Evolutionary conservation across 35 echinoderm and acorn worm genomes (phyloP).

Genomic region (Lytechinus variegatus): DNA sequence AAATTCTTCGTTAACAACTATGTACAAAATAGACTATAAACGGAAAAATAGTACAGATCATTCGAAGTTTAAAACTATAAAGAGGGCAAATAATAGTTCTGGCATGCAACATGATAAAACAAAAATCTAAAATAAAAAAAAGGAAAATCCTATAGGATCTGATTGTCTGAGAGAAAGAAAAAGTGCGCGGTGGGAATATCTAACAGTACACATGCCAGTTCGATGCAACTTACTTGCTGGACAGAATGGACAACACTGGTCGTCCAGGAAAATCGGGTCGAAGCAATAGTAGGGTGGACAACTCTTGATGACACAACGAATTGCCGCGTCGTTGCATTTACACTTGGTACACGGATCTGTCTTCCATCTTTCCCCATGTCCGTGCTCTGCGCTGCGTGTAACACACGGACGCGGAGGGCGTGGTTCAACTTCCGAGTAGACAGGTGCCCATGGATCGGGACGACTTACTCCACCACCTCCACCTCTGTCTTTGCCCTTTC

Average conservation of each 20-base stretch:
- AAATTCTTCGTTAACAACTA: too few relatives aligned
- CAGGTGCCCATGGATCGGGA: neutral
- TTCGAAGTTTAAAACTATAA: too few relatives aligned
- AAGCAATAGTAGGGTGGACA: constrained; percentile 34
- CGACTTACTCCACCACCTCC: neutral
- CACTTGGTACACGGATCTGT: neutral
- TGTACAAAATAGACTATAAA: too few relatives aligned
- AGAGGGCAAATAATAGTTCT: too few relatives aligned
- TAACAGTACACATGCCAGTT: too few relatives aligned
- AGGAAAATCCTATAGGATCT: too few relatives aligned
- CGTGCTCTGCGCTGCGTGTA: neutral
- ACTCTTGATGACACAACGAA: constrained; percentile 43
- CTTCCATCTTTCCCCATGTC: neutral
- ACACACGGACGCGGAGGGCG: constrained; percentile 10
- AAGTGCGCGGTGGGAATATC: too few relatives aligned
- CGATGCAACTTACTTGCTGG: constrained; percentile 21
- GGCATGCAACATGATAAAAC: too few relatives aligned
- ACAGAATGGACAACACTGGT: neutral
- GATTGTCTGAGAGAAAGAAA: too few relatives aligned
- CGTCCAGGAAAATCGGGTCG: neutral
- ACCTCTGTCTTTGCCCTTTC: neutral
- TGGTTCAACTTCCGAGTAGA: neutral
- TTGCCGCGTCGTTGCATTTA: constrained; percentile 21
- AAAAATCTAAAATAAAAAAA: too few relatives aligned
- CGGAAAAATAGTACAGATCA: too few relatives aligned